These are phyloP conservation scores for Drosophila mimetica DNA, from an alignment of 2,888 invertebrate genomes.

Conservation along the genomic window DNA sequence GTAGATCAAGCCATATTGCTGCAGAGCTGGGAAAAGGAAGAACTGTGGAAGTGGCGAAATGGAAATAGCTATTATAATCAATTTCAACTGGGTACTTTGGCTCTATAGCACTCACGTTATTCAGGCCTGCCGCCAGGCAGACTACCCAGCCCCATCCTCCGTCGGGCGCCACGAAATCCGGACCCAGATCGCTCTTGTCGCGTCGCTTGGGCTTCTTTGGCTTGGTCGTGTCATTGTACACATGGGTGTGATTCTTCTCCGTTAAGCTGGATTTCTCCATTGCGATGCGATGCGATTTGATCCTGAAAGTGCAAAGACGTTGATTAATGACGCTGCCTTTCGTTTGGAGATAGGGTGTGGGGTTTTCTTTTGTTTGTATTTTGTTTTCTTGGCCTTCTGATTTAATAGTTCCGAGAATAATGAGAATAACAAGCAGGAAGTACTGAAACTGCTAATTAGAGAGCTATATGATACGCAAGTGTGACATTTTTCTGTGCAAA, in stretches of 20 bases:
- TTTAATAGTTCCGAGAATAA: neutral
- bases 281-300: slow-evolving; percentile 2
- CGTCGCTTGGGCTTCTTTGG: slow-evolving; percentile 84
- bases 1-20: slow-evolving; percentile 90
- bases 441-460: neutral
- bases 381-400: neutral
- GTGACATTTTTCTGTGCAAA: neutral
- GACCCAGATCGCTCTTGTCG: slow-evolving; percentile 83
- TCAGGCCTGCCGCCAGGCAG: slow-evolving; percentile 89
- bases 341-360: neutral
- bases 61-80: no score
- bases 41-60: slow-evolving; percentile 85
- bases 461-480: neutral
- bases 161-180: slow-evolving; percentile 89
- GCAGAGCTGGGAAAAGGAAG: slow-evolving; percentile 88
- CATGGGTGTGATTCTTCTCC: slow-evolving; percentile 70
- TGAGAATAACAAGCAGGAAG: neutral
- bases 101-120: slow-evolving; percentile 87
- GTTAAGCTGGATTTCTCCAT: slow-evolving; percentile 72
- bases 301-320: neutral
- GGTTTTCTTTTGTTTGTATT: neutral
- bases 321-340: neutral
- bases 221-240: slow-evolving; percentile 81
- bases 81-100: neutral
- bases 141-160: slow-evolving; percentile 91